Conservation (phyloP, 2,113 vertebrate genomes). For the Zosterops borbonicus region DNA sequence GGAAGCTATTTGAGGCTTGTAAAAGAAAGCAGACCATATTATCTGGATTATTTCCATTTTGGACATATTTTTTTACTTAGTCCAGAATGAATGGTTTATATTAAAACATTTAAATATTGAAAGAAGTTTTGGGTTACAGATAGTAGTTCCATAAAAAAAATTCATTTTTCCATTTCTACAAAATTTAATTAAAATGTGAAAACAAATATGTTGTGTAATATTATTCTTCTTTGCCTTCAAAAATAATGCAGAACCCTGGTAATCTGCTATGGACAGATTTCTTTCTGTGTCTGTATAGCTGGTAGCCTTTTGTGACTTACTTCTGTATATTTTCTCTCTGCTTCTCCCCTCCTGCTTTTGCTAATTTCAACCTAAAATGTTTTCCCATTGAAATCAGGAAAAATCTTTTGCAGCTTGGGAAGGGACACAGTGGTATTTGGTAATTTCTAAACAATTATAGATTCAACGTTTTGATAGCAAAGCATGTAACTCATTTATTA, state of each 20-base stretch:
- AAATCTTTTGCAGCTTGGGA: not conserved
- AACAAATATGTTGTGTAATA: conserved; percentile 67
- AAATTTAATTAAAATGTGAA: conserved; percentile 71
- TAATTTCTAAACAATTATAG: not conserved
- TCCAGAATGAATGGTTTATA: conserved; percentile 71
- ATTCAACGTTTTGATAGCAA: not conserved
- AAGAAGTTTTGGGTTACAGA: conserved; percentile 71
- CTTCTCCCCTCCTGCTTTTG: not conserved
- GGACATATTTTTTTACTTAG: conserved; percentile 74
- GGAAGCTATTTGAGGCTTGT: conserved; percentile 55
- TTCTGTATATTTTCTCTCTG: not conserved
- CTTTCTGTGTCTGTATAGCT: not conserved
- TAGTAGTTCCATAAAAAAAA: conserved; percentile 75
- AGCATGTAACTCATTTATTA: not conserved
- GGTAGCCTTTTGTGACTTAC: not conserved
- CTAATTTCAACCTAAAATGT: not conserved
- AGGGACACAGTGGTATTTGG: not conserved
- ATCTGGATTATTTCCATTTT: conserved; percentile 71
- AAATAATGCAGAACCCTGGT: not conserved
- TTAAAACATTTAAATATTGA: conserved; percentile 75
- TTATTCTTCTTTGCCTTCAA: conserved; percentile 12
- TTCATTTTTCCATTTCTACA: conserved; percentile 72
- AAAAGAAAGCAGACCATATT: conserved; percentile 64
- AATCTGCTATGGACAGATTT: not conserved
- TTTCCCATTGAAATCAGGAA: not conserved